Evolutionary conservation across 1,140 invertebrate species (phyloP), one percentile per base, ranked within the genome.

Genomic region (Bombus sibiricus): DNA sequence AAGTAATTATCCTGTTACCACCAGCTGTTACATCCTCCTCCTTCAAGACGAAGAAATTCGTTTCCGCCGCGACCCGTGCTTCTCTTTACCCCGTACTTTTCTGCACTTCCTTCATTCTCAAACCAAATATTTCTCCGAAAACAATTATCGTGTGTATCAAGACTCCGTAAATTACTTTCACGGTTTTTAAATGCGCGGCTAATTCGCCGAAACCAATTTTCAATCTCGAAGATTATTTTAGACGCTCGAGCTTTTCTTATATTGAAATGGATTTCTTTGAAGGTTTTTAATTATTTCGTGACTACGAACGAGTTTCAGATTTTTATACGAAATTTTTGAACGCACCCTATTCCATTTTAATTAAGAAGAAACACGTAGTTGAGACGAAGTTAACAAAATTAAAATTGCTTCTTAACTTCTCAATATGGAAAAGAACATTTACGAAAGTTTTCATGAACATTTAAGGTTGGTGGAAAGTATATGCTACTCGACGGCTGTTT

Each of bases 1-100:
- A 87, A 89, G 88, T 89, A 87, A 89, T 89, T 89, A 89, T 84
- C 85, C 86, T 83, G 86, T 89, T 84, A 84, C 85, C 85, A 81
- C 64, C 80, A 88, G 84, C 79, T 88, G 80, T 87, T 86, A 83
- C 87, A 86, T 84, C 78, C 71, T 77, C 69, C 76, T 82, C 66
- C 71, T 87, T 86, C 85, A 62, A 76, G 53, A 68, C 69, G 86
- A 87, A 84, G 82, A 87, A 85, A 87, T 87, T 87, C 64, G 81
- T 84, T 87, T 84, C 86, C 75, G 43, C 41, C 43, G 12, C 62
- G 69, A 86, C 57, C 82, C 5, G 1, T 37, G 39, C 68, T 28
- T 47, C 34, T 53, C 43, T 28, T 53, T 39, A 37, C 32, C 3
- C n/a, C 41, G 41, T 32, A 28, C 53, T 37, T n/a, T 18, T 3